These are phyloP conservation scores for Scolopax mira DNA, from an alignment of 2,113 vertebrate species.

Conservation along the genomic window DNA sequence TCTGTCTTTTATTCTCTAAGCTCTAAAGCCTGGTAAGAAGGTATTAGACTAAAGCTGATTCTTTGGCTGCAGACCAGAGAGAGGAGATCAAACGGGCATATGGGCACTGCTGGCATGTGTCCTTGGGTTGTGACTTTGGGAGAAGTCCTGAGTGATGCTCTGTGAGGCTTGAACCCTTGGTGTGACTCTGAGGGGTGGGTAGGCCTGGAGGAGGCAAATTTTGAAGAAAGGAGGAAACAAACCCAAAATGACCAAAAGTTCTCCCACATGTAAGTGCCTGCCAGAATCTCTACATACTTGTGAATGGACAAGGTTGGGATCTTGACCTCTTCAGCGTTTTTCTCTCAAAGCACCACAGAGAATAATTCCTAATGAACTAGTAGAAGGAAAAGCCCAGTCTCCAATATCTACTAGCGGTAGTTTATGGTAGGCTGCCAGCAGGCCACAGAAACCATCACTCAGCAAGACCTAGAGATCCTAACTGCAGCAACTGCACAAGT, in stretches of 20 bases:
- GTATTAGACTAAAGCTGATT: slow-evolving; percentile 31
- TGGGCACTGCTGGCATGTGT: not conserved
- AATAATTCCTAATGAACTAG: not conserved
- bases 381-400: not conserved
- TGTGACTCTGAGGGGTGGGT: not conserved
- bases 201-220: not conserved
- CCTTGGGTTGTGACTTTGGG: not conserved
- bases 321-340: not conserved
- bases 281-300: not conserved
- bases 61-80: slow-evolving; percentile 31
- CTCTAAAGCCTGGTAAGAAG: slow-evolving; percentile 41
- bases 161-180: not conserved
- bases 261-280: not conserved
- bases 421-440: not conserved
- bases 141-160: not conserved
- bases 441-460: not conserved
- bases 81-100: slow-evolving; percentile 17
- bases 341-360: not conserved
- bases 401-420: not conserved
- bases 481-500: not conserved
- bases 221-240: too few species aligned
- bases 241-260: too few species aligned
- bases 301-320: not conserved
- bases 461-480: not conserved
- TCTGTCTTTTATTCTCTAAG: not conserved